Conservation (phyloP, 1,140 invertebrate species). For the Harlomillsia oculata region DNA sequence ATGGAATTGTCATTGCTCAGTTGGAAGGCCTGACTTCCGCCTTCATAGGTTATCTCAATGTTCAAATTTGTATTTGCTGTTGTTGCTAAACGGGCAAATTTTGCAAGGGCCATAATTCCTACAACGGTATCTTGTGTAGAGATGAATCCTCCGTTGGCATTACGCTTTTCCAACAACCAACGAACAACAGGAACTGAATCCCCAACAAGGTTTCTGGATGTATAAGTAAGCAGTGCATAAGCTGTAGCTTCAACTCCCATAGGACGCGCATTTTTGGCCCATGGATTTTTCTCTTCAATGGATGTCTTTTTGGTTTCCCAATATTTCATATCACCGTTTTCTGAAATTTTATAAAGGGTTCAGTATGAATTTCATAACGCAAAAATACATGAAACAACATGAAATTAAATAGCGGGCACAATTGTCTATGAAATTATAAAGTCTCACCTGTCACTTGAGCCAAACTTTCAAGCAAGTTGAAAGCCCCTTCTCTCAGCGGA, state of each 20-base stretch:
- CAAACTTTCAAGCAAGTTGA: conserved; percentile 54
- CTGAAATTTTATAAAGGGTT: background rate
- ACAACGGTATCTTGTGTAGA: conserved; percentile 52
- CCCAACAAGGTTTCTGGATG: conserved; percentile 52
- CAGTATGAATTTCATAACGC: background rate
- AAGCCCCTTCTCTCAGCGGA: conserved; percentile 53
- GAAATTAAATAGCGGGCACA: too few species aligned
- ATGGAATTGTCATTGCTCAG: conserved; percentile 58
- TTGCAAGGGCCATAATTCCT: conserved; percentile 55
- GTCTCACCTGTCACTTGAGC: conserved; percentile 42
- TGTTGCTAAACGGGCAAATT: conserved; percentile 54
- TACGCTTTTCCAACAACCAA: conserved; percentile 73
- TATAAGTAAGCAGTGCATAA: conserved; percentile 63
- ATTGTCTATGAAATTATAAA: conserved; percentile 21
- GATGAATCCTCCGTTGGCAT: conserved; percentile 68
- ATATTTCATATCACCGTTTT: conserved; percentile 26
- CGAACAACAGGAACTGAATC: conserved; percentile 68
- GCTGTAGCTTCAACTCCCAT: conserved; percentile 80
- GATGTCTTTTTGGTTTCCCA: conserved; percentile 36
- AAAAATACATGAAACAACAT: too few species aligned
- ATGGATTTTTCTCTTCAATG: conserved; percentile 59
- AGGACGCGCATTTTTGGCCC: conserved; percentile 56
- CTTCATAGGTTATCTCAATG: conserved; percentile 46
- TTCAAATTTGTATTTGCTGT: conserved; percentile 48
- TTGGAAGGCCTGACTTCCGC: conserved; percentile 48